These are phyloP conservation scores for Ochropacha duplaris DNA, from an alignment of 2,888 invertebrate species.

Conservation along the genomic window DNA sequence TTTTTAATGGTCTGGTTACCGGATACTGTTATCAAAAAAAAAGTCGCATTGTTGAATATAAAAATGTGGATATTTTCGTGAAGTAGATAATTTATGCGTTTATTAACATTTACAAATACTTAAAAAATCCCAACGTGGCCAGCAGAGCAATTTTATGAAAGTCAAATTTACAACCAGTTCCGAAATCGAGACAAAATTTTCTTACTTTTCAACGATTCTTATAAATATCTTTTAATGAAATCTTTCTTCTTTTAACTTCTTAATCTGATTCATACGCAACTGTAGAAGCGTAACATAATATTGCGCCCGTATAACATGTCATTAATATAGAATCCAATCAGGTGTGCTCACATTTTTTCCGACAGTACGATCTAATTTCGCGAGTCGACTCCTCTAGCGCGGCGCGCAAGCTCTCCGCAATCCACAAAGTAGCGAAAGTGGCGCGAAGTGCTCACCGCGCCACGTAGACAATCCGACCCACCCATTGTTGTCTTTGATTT, in stretches of 20 bases:
- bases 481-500: conserved; percentile 76
- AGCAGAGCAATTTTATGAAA: too few species aligned
- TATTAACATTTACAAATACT: too few species aligned
- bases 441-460: conserved; percentile 65
- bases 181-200: too few species aligned
- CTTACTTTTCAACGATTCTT: too few species aligned
- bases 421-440: conserved; percentile 76
- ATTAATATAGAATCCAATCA: conserved; percentile 30
- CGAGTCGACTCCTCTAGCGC: conserved; percentile 46
- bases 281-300: background rate
- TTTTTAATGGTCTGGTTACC: conserved; percentile 71
- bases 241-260: too few species aligned
- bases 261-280: background rate
- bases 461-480: conserved; percentile 64
- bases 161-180: too few species aligned
- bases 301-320: background rate
- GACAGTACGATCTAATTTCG: conserved; percentile 66
- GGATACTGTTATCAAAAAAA: conserved; percentile 53
- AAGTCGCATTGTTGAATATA: background rate
- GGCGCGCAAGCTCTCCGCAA: conserved; percentile 53
- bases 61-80: background rate
- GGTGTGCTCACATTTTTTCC: conserved; percentile 34
- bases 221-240: too few species aligned
- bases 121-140: too few species aligned
- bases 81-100: too few species aligned